Percentiles rank a stretch among this genome's conserved stretches.
Evolutionary conservation across 2,113 vertebrate genomes (phyloP).

Genomic region (Daboia siamensis): DNA sequence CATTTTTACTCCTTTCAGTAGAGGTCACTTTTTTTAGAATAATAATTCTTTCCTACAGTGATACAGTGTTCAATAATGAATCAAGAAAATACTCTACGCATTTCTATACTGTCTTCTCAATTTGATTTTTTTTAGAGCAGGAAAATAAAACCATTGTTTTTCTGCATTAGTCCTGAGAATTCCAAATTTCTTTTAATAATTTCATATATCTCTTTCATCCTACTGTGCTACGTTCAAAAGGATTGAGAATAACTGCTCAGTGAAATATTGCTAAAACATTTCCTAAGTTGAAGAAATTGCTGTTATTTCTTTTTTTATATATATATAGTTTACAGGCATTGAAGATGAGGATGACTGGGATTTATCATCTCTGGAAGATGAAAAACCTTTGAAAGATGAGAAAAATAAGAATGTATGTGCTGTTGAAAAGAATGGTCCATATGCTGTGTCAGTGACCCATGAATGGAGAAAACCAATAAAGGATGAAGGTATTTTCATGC

Average conservation of each 20-base stretch:
- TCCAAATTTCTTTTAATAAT: background rate
- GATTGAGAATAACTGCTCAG: background rate
- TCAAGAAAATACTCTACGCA: background rate
- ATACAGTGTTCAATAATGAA: background rate
- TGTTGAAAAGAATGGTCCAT: constrained; percentile 69
- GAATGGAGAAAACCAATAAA: constrained; percentile 75
- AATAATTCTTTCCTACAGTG: background rate
- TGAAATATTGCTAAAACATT: background rate
- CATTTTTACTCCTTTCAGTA: background rate
- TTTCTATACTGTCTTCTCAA: background rate
- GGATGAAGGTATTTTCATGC: constrained; percentile 71
- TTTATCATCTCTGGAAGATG: constrained; percentile 81
- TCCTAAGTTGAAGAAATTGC: constrained; percentile 9
- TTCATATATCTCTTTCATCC: background rate
- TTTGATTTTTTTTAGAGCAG: background rate
- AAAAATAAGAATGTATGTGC: constrained; percentile 48
- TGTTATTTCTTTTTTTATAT: background rate
- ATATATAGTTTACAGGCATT: constrained; percentile 67
- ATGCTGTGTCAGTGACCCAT: constrained; percentile 70
- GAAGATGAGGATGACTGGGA: constrained; percentile 86
- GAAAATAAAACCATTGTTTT: background rate
- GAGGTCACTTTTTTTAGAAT: background rate
- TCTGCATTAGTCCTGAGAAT: background rate
- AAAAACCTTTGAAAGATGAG: constrained; percentile 63
- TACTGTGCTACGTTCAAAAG: background rate